A percentile compares a stretch with the other conserved stretches of the same genome.
These are phyloP conservation scores for Sarcophaga subvicina DNA, from an alignment of 2,888 invertebrate species.

Conservation along the genomic window DNA sequence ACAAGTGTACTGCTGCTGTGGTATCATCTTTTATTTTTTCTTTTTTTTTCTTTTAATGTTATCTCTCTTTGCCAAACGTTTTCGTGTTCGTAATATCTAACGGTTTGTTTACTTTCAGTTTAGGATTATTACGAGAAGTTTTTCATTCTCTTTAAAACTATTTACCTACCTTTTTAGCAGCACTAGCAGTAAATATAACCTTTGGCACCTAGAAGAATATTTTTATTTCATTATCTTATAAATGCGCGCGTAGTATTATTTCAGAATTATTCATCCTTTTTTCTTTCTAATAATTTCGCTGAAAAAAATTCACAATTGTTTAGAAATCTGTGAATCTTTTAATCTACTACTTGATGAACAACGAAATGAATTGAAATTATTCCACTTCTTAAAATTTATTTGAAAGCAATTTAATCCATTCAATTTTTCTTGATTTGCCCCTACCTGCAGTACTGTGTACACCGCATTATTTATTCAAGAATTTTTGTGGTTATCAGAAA, in stretches of 20 bases:
- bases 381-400: neutral
- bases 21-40: slow-evolving; percentile 53
- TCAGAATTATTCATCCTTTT: neutral
- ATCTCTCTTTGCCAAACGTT: slow-evolving; percentile 63
- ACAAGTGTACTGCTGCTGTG: slow-evolving; percentile 36
- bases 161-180: slow-evolving; percentile 38
- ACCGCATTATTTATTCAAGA: slow-evolving; percentile 12
- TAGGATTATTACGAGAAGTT: slow-evolving; percentile 59
- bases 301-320: no score
- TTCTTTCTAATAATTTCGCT: no score
- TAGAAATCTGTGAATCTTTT: no score
- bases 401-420: neutral
- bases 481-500: slow-evolving; percentile 16
- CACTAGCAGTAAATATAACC: slow-evolving; percentile 66
- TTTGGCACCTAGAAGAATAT: slow-evolving; percentile 28
- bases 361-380: no score
- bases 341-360: neutral
- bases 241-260: neutral
- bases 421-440: neutral
- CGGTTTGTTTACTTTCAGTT: slow-evolving; percentile 53
- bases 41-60: slow-evolving; percentile 50
- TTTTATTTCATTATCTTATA: neutral
- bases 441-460: neutral
- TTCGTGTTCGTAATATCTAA: slow-evolving; percentile 47
- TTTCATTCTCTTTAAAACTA: slow-evolving; percentile 35